Evolutionary conservation across 2,888 invertebrate genomes (phyloP), one percentile per base, ranked within the genome.

Genomic region (Xylota sylvarum): DNA sequence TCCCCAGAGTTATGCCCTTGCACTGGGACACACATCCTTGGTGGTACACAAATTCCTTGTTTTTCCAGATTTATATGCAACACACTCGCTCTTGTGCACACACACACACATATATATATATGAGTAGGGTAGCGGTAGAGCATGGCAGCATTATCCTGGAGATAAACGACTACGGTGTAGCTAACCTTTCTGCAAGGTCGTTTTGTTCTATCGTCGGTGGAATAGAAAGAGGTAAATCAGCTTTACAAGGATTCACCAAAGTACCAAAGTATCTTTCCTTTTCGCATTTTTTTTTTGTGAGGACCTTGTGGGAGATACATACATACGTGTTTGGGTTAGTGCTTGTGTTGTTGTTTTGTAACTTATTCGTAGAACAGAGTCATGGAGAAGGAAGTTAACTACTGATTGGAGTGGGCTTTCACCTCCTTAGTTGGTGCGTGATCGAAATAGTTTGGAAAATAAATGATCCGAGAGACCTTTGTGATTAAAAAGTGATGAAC

Each of bases 171-270:
- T 50, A 12, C 14, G 56, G 35, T 30, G 30, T 30, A 58, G 37
- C 43, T 64, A 80, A 70, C 70, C 74, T 79, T 84, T 79, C 43
- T 35, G 37, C 74, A 76, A 80, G 70, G 79, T 74, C 52, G 65
- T 70, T 70, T 19, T 50, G 14, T n/a, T 6, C 58, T 14, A 50
- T 70, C 30, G 50, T 40, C 23, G n/a, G 10, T 27, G 35, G 40
- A 40, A 77, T 69, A 19, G 48, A 43, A 58, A 35, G 32, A 69
- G 67, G 73, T 79, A 79, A 79, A 73, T 84, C 79, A 79, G 48
- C 56, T 78, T 46, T 52, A 52, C 52, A 60, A 72, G 72, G 35
- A 23, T 62, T 17, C 35, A 7, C 19, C 30, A 52, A 55, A 67
- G 35, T 52, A 48, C 19, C 14, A 60, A 40, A 62, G 14, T 14